Percentiles rank a stretch among this genome's conserved stretches.
Conservation (phyloP, 2,888 invertebrate species). For the Tryphoninae sp. region DNA sequence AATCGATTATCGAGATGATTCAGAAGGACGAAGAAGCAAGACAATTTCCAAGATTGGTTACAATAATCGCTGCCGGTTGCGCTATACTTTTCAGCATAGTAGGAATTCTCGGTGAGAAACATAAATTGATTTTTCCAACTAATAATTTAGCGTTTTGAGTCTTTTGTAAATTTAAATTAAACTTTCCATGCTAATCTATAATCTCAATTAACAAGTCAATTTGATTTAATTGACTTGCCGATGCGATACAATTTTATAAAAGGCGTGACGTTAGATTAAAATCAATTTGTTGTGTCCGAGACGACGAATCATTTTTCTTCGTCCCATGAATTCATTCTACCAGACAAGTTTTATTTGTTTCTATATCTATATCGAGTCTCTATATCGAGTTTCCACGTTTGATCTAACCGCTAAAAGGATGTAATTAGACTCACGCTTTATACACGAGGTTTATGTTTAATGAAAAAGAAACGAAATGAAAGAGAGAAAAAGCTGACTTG, state of each 20-base stretch:
- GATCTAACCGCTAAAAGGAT: conserved; percentile 50
- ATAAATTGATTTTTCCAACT: conserved; percentile 34
- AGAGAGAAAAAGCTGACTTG: background rate
- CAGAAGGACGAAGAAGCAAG: conserved; percentile 55
- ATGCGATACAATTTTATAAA: too few relatives aligned
- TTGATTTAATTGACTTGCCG: too few relatives aligned
- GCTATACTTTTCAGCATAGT: conserved; percentile 90
- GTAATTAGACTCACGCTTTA: conserved; percentile 50
- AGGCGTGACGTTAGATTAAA: conserved; percentile 23
- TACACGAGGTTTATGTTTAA: conserved; percentile 7
- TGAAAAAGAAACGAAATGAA: conserved; percentile 4
- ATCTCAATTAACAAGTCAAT: conserved; percentile 9
- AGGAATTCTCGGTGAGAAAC: conserved; percentile 87
- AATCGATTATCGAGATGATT: conserved; percentile 62
- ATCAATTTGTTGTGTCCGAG: conserved; percentile 31
- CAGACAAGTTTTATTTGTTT: conserved; percentile 7
- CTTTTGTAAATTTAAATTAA: conserved; percentile 4
- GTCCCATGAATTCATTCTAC: background rate
- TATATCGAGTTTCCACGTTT: conserved; percentile 56
- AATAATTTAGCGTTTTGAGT: background rate
- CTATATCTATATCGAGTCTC: conserved; percentile 11
- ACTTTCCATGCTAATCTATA: background rate
- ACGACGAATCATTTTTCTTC: conserved; percentile 26
- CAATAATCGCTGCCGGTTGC: conserved; percentile 89
- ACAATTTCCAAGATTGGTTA: conserved; percentile 88